Evolutionary conservation across 2,797 vertebrate species (phyloP).

Genomic region (Falco peregrinus): DNA sequence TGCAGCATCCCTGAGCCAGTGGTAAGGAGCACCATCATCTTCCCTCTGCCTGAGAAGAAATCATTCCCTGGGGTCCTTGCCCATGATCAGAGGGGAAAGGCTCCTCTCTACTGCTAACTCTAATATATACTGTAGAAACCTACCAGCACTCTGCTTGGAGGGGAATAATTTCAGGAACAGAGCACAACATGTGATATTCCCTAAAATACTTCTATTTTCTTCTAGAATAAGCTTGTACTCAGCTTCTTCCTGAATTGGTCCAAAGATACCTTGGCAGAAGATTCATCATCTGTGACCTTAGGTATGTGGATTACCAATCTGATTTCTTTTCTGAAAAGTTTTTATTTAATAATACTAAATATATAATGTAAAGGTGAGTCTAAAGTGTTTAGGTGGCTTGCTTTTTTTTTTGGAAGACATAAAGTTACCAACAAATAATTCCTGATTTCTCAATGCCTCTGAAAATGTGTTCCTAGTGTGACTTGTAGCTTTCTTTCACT

Average conservation of each 20-base stretch:
- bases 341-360: neutral
- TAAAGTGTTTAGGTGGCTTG: neutral
- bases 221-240: conserved; percentile 85
- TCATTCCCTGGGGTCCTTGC: neutral
- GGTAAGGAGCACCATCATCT: neutral
- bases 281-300: neutral
- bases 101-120: neutral
- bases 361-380: neutral
- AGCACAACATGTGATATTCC: neutral
- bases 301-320: conserved; percentile 51
- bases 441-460: neutral
- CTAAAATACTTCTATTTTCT: neutral
- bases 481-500: neutral
- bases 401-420: neutral
- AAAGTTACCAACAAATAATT: neutral
- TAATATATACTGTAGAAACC: neutral
- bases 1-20: neutral
- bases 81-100: neutral
- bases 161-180: neutral
- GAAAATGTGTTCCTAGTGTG: neutral
- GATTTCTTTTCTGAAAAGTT: neutral
- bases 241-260: conserved; percentile 85
- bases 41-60: neutral
- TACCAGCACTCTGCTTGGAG: neutral
- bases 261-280: neutral